Percentiles rank a stretch among this genome's conserved stretches.
phyloP scores from a whole-genome alignment of 2,888 invertebrate genomes.

The Cantharis rufa region DNA sequence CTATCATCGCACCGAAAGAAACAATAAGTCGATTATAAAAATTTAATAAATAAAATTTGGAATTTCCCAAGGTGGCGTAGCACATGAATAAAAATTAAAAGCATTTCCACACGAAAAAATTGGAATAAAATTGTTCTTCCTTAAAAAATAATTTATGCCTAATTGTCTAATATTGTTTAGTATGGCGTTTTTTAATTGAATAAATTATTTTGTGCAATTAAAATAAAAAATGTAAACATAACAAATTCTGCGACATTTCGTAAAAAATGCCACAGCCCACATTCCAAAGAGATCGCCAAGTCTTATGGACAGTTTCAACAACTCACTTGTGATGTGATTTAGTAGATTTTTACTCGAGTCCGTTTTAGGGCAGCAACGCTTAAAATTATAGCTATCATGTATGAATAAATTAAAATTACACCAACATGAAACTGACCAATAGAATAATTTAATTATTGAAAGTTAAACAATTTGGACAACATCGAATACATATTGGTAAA shows the following conservation, averaged over 20 bases:
- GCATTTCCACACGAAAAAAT: not conserved
- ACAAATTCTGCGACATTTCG: not conserved
- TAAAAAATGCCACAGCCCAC: not conserved
- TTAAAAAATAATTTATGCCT: not conserved
- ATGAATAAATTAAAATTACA: not conserved
- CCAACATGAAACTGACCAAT: not conserved
- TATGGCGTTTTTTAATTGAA: not conserved
- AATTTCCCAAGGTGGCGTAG: not conserved
- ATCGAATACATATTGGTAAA: not conserved
- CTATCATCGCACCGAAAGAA: not conserved
- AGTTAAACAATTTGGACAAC: slow-evolving; percentile 2
- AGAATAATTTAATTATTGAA: not conserved
- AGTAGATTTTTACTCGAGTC: not conserved
- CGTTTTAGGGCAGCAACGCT: not conserved
- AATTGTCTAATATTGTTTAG: not conserved
- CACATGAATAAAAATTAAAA: not conserved
- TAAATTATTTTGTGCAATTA: not conserved
- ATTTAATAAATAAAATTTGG: not conserved
- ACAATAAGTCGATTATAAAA: not conserved
- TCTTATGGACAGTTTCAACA: not conserved
- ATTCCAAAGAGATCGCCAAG: not conserved
- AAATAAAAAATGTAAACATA: not conserved
- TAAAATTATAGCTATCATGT: not conserved
- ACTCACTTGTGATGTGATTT: not conserved
- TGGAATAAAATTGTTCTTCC: not conserved